phyloP scores from a whole-genome alignment of 2,888 invertebrate genomes.

The Mesorhabditis belari region DNA sequence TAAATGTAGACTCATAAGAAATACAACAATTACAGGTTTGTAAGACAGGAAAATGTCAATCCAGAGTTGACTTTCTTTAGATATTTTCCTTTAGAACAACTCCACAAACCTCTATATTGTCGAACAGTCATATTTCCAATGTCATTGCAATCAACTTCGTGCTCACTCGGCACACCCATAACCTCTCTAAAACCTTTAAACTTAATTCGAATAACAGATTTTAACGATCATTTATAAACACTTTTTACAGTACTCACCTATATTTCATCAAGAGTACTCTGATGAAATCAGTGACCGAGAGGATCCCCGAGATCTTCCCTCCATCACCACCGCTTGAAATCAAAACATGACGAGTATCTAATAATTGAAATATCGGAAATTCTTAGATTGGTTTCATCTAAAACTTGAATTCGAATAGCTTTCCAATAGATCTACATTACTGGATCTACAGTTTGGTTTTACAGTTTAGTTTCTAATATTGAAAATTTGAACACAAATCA shows the following conservation, averaged over 20 bases:
- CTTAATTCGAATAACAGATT: not conserved
- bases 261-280: constrained; percentile 68
- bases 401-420: not conserved
- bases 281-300: constrained; percentile 98
- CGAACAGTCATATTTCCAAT: constrained; percentile 31
- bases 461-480: not conserved
- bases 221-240: not conserved
- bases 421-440: not conserved
- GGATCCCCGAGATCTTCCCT: constrained; percentile 63
- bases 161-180: constrained; percentile 6
- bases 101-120: constrained; percentile 23
- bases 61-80: too few species aligned
- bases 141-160: constrained; percentile 27
- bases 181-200: constrained; percentile 25
- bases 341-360: constrained; percentile 38
- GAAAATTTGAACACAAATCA: not conserved
- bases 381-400: not conserved
- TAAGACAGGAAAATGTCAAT: too few species aligned
- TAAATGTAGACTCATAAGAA: too few species aligned
- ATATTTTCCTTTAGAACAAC: not conserved
- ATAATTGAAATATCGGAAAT: not conserved
- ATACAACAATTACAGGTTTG: too few species aligned
- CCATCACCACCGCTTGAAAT: constrained; percentile 21
- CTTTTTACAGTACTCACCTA: constrained; percentile 14
- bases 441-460: too few species aligned